Base-by-base conservation (phyloP, 2,888 invertebrate species). In the Rutpela maculata region DNA sequence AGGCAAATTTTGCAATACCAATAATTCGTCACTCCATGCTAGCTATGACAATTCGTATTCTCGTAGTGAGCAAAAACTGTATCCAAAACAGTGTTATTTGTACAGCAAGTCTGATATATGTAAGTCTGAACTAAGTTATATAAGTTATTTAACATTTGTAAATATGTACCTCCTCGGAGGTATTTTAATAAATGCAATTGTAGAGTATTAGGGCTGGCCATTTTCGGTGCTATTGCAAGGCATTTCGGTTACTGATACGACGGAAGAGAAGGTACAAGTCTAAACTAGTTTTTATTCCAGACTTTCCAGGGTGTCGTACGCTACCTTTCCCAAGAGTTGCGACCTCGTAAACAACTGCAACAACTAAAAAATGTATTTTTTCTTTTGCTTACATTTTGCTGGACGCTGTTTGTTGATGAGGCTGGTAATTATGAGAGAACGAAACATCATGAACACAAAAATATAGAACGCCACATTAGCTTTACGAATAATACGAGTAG, bases 91-190 rank as follows among this genome's bases (percentile, higher is more conserved):
- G 79, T 81, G 76, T 81, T 80, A 81, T 81, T 83, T 87, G 86
- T 86, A 87, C 85, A 88, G 88, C 88, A 89, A 89, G 89, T 89
- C 89, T 89, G 89, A 89, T 88, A 85, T 84, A 84, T 85, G 86
- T 88, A 88, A 89, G 89, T 88, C 89, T 88, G 89, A 89, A 88
- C 85, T 86, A 86, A 85, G 84, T 87, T 86, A 87, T 85, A 80
- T 87, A 87, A 87, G 87, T 87, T 87, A 87, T 87, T 87, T 84
- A 87, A 86, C 84, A 81, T 81, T 85, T 88, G 85, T 86, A 87
- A 84, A 87, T 84, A 83, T 76, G 82, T 87, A 85, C 85, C 86
- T 86, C 84, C 68, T 75, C 57, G 82, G 85, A 85, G 87, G 86
- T 87, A 87, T 87, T 88, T 85, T 84, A 86, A 83, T 82, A 79